A percentile compares a stretch with the other conserved stretches of the same genome.
phyloP scores from a whole-genome alignment of 2,888 invertebrate genomes.

The Marasmarcha lunaedactyla region DNA sequence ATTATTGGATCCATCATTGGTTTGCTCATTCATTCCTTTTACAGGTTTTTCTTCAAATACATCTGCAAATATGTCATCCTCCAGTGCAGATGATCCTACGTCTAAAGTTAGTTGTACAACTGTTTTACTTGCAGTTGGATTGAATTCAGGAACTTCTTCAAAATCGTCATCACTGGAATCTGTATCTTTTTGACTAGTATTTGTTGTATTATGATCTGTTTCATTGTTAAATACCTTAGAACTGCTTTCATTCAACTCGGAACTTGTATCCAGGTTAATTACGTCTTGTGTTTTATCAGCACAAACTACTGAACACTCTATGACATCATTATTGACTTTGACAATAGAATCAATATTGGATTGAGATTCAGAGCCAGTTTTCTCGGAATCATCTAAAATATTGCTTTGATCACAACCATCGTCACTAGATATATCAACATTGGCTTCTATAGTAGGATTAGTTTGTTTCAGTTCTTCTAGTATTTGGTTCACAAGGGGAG shows the following conservation, averaged over 20 bases:
- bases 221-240: too few relatives aligned
- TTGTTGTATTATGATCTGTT: constrained; percentile 3
- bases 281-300: constrained; percentile 34
- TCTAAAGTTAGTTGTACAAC: constrained; percentile 55
- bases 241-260: constrained; percentile 9
- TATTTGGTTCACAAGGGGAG: constrained; percentile 33
- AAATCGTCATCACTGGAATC: constrained; percentile 62
- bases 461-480: constrained; percentile 45
- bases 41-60: constrained; percentile 53
- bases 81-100: constrained; percentile 32
- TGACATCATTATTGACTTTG: too few relatives aligned
- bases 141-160: constrained; percentile 58
- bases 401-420: constrained; percentile 24
- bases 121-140: constrained; percentile 31
- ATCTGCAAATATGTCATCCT: constrained; percentile 81
- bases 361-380: too few relatives aligned
- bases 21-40: too few relatives aligned
- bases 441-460: constrained; percentile 41
- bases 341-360: too few relatives aligned
- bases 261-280: constrained; percentile 34
- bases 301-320: constrained; percentile 35
- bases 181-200: constrained; percentile 16
- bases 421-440: constrained; percentile 41
- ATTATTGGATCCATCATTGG: too few relatives aligned
- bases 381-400: constrained; percentile 1